phyloP scores from a whole-genome alignment of 1,140 invertebrate species.

The Aphaenogaster floridana region DNA sequence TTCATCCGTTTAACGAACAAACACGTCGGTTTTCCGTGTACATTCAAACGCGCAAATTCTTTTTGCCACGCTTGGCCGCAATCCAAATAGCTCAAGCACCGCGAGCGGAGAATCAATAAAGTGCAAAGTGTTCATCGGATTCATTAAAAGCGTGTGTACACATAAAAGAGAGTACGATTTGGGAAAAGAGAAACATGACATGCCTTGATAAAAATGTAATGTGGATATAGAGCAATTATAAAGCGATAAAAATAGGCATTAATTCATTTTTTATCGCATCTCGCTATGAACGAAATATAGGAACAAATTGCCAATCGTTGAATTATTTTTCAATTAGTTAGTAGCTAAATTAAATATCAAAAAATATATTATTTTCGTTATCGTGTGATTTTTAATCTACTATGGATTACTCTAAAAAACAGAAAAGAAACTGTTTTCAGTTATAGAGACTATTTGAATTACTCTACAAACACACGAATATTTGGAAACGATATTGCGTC shows the following conservation, averaged over 20 bases:
- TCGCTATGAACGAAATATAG: not conserved
- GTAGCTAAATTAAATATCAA: not conserved
- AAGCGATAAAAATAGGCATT: not conserved
- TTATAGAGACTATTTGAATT: not conserved
- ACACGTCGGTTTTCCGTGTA: slow-evolving; percentile 60
- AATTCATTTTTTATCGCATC: not conserved
- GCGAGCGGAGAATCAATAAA: slow-evolving; percentile 73
- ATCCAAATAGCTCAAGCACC: slow-evolving; percentile 65
- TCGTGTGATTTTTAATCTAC: not conserved
- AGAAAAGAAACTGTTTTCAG: not conserved
- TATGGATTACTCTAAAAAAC: not conserved
- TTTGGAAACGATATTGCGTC: not conserved
- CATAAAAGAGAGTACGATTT: not conserved
- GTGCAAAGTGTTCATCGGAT: slow-evolving; percentile 69
- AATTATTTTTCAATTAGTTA: slow-evolving; percentile 37
- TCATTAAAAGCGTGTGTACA: slow-evolving; percentile 66
- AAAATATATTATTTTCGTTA: not conserved
- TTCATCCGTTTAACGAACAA: slow-evolving; percentile 67
- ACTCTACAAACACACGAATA: not conserved
- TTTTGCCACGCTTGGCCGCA: slow-evolving; percentile 56
- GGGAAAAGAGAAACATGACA: slow-evolving; percentile 39
- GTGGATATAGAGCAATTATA: not conserved
- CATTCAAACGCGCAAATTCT: slow-evolving; percentile 61
- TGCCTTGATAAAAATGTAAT: not conserved
- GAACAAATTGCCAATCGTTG: not conserved